Evolutionary conservation across 2,888 invertebrate genomes (phyloP).

Genomic region (Coleophora deauratella): DNA sequence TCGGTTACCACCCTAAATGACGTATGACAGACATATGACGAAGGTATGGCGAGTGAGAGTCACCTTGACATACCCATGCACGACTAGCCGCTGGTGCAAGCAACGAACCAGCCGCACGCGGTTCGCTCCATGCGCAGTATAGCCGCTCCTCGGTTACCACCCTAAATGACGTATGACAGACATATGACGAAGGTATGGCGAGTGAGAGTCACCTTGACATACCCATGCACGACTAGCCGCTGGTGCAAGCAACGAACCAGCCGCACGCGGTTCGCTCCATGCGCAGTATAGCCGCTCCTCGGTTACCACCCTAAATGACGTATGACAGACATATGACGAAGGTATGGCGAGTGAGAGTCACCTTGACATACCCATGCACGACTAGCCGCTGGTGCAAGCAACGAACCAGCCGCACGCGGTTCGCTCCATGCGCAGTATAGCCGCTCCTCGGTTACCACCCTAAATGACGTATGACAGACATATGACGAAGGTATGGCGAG

Average conservation of each 20-base stretch:
- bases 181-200: too few relatives aligned
- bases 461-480: too few relatives aligned
- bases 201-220: conserved; percentile 32
- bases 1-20: conserved; percentile 91
- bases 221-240: conserved; percentile 76
- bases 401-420: conserved; percentile 72
- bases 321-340: too few relatives aligned
- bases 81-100: conserved; percentile 86
- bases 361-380: conserved; percentile 35
- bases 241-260: conserved; percentile 87
- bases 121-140: conserved; percentile 85
- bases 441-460: conserved; percentile 92
- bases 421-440: conserved; percentile 87
- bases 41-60: too few relatives aligned
- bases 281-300: conserved; percentile 89
- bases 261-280: conserved; percentile 73
- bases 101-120: conserved; percentile 75
- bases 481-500: too few relatives aligned
- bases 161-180: too few relatives aligned
- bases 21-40: too few relatives aligned
- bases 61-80: conserved; percentile 36
- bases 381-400: conserved; percentile 88
- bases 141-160: conserved; percentile 93
- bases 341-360: too few relatives aligned
- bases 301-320: conserved; percentile 87